A percentile compares a stretch with the other conserved stretches of the same genome.
phyloP scores from a whole-genome alignment of 2,113 vertebrate species.

The Fulmarus glacialis region DNA sequence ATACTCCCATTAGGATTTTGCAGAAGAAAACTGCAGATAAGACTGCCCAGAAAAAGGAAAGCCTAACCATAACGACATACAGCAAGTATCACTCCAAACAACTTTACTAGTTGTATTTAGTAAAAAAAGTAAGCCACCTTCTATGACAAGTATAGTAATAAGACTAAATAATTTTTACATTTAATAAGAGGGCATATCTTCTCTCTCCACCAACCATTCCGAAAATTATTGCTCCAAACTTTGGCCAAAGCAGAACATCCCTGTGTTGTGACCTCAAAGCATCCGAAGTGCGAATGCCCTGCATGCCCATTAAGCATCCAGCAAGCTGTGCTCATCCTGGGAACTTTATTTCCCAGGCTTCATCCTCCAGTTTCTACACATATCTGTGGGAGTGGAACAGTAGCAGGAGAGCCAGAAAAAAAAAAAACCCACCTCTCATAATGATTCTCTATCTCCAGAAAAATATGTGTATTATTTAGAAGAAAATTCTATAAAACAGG shows the following conservation, averaged over 20 bases:
- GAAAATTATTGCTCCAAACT: neutral
- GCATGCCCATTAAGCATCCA: neutral
- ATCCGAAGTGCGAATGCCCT: fast-evolving
- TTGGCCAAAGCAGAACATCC: neutral
- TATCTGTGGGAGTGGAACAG: neutral
- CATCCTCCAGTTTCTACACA: neutral
- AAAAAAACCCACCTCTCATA: neutral
- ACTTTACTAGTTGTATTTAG: neutral
- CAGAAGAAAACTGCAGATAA: neutral
- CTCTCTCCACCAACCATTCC: neutral
- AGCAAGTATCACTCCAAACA: neutral
- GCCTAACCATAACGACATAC: neutral
- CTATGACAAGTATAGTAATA: neutral
- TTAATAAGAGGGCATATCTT: neutral
- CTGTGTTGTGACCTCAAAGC: neutral
- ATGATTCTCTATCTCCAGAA: neutral
- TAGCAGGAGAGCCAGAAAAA: neutral
- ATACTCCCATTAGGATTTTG: neutral
- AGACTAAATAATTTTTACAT: neutral
- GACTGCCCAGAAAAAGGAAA: neutral
- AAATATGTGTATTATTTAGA: neutral
- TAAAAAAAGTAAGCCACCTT: neutral
- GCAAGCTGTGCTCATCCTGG: neutral
- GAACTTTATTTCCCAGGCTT: neutral
- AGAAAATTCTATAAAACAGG: neutral